Evolutionary conservation across 2,797 vertebrate species (phyloP), one percentile per base, ranked within the genome.

Genomic region (Mareca penelope): DNA sequence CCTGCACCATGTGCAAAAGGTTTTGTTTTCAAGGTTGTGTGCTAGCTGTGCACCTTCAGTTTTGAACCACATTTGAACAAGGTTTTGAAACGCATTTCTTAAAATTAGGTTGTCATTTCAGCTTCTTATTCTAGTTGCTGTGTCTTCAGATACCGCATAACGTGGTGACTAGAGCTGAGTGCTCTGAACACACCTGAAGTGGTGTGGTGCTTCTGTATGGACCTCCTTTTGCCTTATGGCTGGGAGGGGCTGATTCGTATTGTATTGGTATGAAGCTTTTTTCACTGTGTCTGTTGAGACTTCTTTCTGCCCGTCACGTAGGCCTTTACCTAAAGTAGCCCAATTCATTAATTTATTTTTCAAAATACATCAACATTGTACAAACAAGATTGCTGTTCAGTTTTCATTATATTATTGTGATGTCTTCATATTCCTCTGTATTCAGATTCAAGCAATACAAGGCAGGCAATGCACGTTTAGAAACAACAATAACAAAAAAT

Each of bases 391-490:
- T 76, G 19, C 64, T 28, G 37, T 56, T 94, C 88, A 87, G 44
- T 90, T 94, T 87, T 88, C 72, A 76, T 94, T 90, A 77, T 55
- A 63, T 83, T 84, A n/a, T 17, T 56, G 50, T 69, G 56, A 59
- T 85, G 44, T 84, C 29, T 15, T 16, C 40, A 48, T 35, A 56
- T 85, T 26, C 85, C 78, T 80, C 52, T 71, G 31, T 22, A 40
- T 68, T 71, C 59, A 75, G 68, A 76, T 39, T 68, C 67, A 68
- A 65, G 53, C 39, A 18, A 11, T 46, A 48, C 22, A 48, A 33
- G n/a, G 33, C 8, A 24, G 33, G 42, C 31, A 48, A 67, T 26
- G 42, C 50, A 31, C 19, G 6, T 28, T 70, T 64, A 22, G 31
- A 31, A 42, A 42, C 50, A 52, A 28, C 50, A 28, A 52, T 15